Conservation (phyloP, 2,888 invertebrate species). For the Disparrhopalites patrizii region DNA sequence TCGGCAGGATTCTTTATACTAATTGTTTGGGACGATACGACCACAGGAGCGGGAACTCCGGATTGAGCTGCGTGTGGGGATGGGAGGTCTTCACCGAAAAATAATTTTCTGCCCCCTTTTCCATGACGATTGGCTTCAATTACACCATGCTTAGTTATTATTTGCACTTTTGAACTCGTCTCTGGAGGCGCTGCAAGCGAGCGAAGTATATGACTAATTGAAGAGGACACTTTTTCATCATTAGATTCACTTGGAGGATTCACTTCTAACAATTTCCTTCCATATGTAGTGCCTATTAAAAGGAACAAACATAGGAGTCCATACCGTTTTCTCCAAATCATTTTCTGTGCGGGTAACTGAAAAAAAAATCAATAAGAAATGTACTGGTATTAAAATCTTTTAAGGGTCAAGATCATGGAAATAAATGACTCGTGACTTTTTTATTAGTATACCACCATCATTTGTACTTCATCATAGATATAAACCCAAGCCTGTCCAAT, state of each 20-base stretch:
- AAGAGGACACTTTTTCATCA: conserved; percentile 1
- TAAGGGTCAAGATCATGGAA: too few species aligned
- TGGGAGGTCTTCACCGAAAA: conserved; percentile 3
- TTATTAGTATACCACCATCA: too few species aligned
- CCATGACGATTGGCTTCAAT: neutral
- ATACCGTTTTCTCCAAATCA: conserved; percentile 20
- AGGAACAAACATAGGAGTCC: conserved; percentile 18
- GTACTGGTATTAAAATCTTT: too few species aligned
- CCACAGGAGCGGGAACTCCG: conserved; percentile 8
- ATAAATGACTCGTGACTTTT: too few species aligned
- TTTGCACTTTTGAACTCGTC: conserved; percentile 1
- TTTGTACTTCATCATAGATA: too few species aligned
- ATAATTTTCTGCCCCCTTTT: conserved; percentile 6
- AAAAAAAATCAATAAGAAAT: neutral
- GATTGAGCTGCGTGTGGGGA: neutral
- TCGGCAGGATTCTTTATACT: conserved; percentile 26
- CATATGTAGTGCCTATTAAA: neutral
- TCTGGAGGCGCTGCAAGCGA: neutral
- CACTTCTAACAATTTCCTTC: conserved; percentile 12
- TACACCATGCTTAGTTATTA: conserved; percentile 19
- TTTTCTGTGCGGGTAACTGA: conserved; percentile 8
- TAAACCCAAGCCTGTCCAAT: too few species aligned
- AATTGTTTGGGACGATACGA: conserved; percentile 42
- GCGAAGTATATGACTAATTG: conserved; percentile 13
- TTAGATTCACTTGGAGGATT: neutral